These are phyloP conservation scores for Mionectes olivaceus DNA, from an alignment of 2,797 vertebrate genomes.

Conservation along the genomic window DNA sequence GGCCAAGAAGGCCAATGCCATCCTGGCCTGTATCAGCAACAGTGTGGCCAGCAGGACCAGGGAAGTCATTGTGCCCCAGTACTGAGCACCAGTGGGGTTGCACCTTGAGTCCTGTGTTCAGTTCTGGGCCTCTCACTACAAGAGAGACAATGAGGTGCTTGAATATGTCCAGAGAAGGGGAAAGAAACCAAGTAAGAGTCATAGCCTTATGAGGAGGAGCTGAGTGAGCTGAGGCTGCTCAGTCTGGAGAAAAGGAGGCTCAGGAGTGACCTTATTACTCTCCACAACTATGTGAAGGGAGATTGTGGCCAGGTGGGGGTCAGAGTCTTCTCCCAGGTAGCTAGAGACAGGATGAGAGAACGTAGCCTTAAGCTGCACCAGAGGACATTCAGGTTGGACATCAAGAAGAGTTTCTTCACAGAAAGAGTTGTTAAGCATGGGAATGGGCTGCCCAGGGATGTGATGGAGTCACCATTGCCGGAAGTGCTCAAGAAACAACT, in stretches of 20 bases:
- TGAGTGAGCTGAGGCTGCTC: not conserved
- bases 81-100: not conserved
- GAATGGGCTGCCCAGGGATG: accelerated
- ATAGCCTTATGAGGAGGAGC: not conserved
- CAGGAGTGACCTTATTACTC: accelerated
- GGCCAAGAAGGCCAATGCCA: not conserved
- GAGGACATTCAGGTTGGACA: not conserved
- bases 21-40: not conserved
- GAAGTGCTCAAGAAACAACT: not conserved
- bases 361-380: not conserved
- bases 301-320: no score
- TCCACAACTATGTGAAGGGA: not conserved
- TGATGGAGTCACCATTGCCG: not conserved
- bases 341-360: accelerated
- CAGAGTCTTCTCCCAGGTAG: not conserved
- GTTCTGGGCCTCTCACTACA: not conserved
- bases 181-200: not conserved
- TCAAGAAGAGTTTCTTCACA: not conserved
- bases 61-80: not conserved
- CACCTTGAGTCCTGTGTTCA: not conserved
- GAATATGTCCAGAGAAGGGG: not conserved
- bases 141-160: not conserved
- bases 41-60: not conserved
- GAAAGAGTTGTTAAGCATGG: not conserved
- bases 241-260: not conserved